Conservation (phyloP, 2,888 invertebrate genomes). For the Plutella xylostella region DNA sequence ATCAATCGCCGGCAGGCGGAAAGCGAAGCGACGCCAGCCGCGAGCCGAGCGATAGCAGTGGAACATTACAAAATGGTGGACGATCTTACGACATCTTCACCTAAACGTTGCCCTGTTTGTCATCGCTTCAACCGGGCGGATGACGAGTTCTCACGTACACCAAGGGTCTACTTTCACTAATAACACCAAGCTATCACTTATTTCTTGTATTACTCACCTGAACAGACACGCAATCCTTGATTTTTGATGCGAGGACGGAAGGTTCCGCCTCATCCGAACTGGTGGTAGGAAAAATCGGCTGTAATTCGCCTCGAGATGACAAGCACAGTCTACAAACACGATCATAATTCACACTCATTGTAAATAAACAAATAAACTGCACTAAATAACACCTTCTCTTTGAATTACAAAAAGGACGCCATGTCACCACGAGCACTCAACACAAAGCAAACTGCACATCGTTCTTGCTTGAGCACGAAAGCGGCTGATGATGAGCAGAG, state of each 20-base stretch:
- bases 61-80: slow-evolving; percentile 70
- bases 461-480: slow-evolving; percentile 66
- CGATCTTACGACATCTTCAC: slow-evolving; percentile 72
- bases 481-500: slow-evolving; percentile 71
- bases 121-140: slow-evolving; percentile 64
- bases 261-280: slow-evolving; percentile 65
- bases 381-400: slow-evolving; percentile 42
- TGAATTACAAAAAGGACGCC: slow-evolving; percentile 58
- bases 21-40: slow-evolving; percentile 53
- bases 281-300: slow-evolving; percentile 71
- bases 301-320: slow-evolving; percentile 70
- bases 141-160: slow-evolving; percentile 64
- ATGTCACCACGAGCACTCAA: slow-evolving; percentile 68
- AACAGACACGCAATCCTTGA: slow-evolving; percentile 73
- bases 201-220: slow-evolving; percentile 69
- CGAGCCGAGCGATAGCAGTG: slow-evolving; percentile 63
- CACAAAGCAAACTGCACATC: slow-evolving; percentile 67
- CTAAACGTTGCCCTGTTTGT: slow-evolving; percentile 61
- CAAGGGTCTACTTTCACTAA: slow-evolving; percentile 66
- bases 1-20: slow-evolving; percentile 61
- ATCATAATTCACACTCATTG: slow-evolving; percentile 67
- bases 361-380: slow-evolving; percentile 57
- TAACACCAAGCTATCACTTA: slow-evolving; percentile 44
- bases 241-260: slow-evolving; percentile 71
- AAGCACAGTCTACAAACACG: slow-evolving; percentile 74